These are phyloP conservation scores for Apis mellifera DNA, from an alignment of 1,140 invertebrate genomes.

Conservation along the genomic window Amel_HAv3.1 CM009933.2:3337001-3337500, in stretches of 20 bases:
- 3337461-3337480: slow-evolving; percentile 60
- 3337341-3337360: slow-evolving; percentile 16
- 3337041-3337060: no score
- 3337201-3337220: slow-evolving; percentile 65
- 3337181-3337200: slow-evolving; percentile 49
- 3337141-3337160: slow-evolving; percentile 46
- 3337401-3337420: slow-evolving; percentile 3
- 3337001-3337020: no score
- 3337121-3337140: slow-evolving; percentile 44
- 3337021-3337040: no score
- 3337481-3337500: slow-evolving; percentile 14
- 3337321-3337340: slow-evolving; percentile 15
- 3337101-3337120: not conserved
- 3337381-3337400: slow-evolving; percentile 29
- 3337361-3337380: slow-evolving; percentile 34
- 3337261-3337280: slow-evolving; percentile 75
- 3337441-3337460: slow-evolving; percentile 56
- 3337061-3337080: not conserved
- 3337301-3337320: slow-evolving; percentile 57
- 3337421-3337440: slow-evolving; percentile 31
- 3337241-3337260: slow-evolving; percentile 67
- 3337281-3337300: slow-evolving; percentile 57
- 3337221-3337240: slow-evolving; percentile 68
- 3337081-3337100: no score
- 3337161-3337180: slow-evolving; percentile 48